Conservation (phyloP, 2,797 vertebrate genomes). For the Mastacembelus armatus region DNA sequence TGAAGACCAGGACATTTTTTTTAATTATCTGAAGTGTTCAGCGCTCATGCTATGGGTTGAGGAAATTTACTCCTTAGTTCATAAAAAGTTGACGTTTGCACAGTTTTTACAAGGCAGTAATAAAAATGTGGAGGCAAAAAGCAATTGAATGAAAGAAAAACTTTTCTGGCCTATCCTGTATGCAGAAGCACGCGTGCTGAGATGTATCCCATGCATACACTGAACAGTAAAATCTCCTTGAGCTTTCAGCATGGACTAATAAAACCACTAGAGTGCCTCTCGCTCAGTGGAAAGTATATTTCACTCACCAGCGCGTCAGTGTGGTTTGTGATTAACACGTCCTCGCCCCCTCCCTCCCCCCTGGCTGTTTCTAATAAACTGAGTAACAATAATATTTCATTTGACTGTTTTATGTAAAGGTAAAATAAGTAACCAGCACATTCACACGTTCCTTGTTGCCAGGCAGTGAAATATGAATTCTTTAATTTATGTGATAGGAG, state of each 20-base stretch:
- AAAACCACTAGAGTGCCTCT: conserved; percentile 31
- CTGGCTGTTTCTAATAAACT: too few species aligned
- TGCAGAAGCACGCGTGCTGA: conserved; percentile 11
- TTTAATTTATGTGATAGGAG: too few species aligned
- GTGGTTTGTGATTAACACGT: background rate
- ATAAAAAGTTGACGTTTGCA: background rate
- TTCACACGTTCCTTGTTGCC: background rate
- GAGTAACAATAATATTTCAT: background rate
- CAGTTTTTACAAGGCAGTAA: background rate
- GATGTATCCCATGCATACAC: conserved; percentile 20
- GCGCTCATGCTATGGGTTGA: background rate
- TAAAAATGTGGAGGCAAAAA: too few species aligned
- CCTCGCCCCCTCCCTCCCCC: too few species aligned
- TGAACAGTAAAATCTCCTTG: conserved; percentile 31
- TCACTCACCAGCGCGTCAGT: conserved; percentile 10
- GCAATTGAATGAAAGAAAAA: background rate
- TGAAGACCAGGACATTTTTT: too few species aligned
- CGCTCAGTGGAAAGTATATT: conserved; percentile 13
- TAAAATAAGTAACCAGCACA: background rate
- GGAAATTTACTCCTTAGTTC: background rate
- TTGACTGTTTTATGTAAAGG: background rate
- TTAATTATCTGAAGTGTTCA: too few species aligned
- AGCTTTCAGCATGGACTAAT: conserved; percentile 31
- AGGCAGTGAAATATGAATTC: too few species aligned
- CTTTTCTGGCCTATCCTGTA: conserved; percentile 18